phyloP scores from a whole-genome alignment of 2,797 vertebrate species.

The Muscicapa comitata region DNA sequence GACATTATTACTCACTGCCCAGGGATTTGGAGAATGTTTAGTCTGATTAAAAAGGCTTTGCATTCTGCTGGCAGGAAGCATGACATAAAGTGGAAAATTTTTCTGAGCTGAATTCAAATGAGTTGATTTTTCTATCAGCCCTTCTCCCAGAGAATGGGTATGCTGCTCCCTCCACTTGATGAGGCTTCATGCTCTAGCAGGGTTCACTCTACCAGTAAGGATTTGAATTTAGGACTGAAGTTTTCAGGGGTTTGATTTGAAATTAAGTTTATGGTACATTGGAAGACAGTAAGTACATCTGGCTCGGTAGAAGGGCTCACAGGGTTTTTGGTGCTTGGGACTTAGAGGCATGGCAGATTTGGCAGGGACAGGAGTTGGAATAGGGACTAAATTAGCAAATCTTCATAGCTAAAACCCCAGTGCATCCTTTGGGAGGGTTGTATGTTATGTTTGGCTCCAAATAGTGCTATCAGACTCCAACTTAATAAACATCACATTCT shows the following conservation, averaged over 20 bases:
- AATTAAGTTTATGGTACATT: background rate
- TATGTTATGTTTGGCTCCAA: background rate
- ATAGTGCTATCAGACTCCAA: background rate
- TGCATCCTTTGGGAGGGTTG: background rate
- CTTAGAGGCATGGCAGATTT: background rate
- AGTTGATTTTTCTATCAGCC: constrained; percentile 22
- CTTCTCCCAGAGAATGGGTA: background rate
- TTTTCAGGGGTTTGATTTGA: background rate
- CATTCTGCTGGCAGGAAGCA: constrained; percentile 51
- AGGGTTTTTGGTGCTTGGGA: background rate
- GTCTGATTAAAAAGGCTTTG: constrained; percentile 50
- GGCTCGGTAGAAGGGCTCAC: background rate
- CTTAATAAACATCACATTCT: background rate
- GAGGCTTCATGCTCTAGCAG: background rate
- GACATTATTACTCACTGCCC: constrained; percentile 48
- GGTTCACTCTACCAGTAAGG: background rate
- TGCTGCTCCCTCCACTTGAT: background rate
- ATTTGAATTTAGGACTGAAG: background rate
- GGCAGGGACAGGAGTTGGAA: background rate
- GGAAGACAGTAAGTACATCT: background rate
- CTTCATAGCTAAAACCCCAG: background rate
- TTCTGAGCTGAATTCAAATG: constrained; percentile 59
- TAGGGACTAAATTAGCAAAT: background rate
- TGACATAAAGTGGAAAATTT: constrained; percentile 36
- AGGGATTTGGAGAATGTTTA: constrained; percentile 51